Percentiles rank a stretch among this genome's conserved stretches.
phyloP scores from a whole-genome alignment of 2,797 vertebrate genomes.

The Yasuhikotakia modesta region DNA sequence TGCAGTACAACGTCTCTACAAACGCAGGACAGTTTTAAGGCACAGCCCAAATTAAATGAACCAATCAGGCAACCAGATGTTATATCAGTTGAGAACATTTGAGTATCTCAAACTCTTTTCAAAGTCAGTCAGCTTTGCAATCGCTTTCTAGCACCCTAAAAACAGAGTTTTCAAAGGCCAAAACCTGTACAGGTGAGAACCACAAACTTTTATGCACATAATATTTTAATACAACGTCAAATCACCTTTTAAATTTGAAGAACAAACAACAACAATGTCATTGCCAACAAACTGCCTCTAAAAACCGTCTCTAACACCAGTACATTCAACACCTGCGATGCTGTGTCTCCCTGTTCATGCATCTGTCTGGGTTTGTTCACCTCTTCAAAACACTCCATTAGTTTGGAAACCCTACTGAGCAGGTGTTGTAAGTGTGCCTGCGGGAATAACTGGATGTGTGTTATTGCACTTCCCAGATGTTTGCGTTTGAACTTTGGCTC shows the following conservation, averaged over 20 bases:
- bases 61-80: not conserved
- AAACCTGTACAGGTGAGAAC: too few relatives aligned
- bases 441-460: not conserved
- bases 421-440: slow-evolving; percentile 20
- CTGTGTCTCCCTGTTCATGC: slow-evolving; percentile 12
- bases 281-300: too few relatives aligned
- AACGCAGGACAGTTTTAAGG: not conserved
- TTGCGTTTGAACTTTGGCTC: slow-evolving; percentile 27
- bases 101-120: too few relatives aligned
- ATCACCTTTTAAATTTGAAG: not conserved
- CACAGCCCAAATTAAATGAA: not conserved
- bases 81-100: not conserved
- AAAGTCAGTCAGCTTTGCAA: not conserved
- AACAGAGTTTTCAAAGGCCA: too few relatives aligned
- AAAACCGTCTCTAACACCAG: too few relatives aligned
- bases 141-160: not conserved
- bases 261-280: not conserved
- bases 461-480: slow-evolving; percentile 32
- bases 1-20: not conserved
- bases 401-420: slow-evolving; percentile 7
- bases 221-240: not conserved
- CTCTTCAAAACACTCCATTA: slow-evolving; percentile 34
- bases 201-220: not conserved
- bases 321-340: not conserved
- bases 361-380: slow-evolving; percentile 18